These are phyloP conservation scores for Mirounga angustirostris DNA, from an alignment of 2,113 vertebrate genomes.

Conservation along the genomic window DNA sequence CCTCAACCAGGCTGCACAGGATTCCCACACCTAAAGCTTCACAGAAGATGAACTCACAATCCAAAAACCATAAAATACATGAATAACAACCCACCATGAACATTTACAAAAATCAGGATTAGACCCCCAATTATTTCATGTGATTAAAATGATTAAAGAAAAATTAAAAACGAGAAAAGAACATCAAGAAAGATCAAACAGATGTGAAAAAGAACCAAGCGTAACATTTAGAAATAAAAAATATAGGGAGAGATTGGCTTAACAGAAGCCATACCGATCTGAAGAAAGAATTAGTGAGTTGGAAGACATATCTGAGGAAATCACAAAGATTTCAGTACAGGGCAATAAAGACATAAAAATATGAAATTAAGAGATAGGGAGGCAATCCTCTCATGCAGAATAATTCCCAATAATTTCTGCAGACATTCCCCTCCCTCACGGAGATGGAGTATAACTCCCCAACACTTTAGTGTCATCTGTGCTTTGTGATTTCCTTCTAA, in stretches of 20 bases:
- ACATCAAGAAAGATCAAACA: not conserved
- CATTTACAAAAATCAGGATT: not conserved
- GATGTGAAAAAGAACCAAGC: not conserved
- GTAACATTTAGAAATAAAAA: not conserved
- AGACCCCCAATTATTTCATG: not conserved
- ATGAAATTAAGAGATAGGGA: not conserved
- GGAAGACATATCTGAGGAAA: not conserved
- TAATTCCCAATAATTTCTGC: not conserved
- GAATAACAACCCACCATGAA: not conserved
- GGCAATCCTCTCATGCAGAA: not conserved
- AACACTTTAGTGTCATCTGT: not conserved
- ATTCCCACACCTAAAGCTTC: not conserved
- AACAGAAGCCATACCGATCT: not conserved
- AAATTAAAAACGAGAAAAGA: constrained; percentile 8
- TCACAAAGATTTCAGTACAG: not conserved
- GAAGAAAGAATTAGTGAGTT: not conserved
- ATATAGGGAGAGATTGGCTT: not conserved
- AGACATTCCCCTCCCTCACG: not conserved
- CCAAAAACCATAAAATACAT: not conserved
- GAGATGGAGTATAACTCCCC: not conserved
- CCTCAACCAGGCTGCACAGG: not conserved
- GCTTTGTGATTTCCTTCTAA: not conserved
- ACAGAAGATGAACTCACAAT: not conserved
- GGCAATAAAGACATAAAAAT: not conserved
- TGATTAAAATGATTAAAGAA: not conserved